Evolutionary conservation across 2,797 vertebrate species (phyloP), one percentile per base, ranked within the genome.

Genomic region (Menidia menidia): DNA sequence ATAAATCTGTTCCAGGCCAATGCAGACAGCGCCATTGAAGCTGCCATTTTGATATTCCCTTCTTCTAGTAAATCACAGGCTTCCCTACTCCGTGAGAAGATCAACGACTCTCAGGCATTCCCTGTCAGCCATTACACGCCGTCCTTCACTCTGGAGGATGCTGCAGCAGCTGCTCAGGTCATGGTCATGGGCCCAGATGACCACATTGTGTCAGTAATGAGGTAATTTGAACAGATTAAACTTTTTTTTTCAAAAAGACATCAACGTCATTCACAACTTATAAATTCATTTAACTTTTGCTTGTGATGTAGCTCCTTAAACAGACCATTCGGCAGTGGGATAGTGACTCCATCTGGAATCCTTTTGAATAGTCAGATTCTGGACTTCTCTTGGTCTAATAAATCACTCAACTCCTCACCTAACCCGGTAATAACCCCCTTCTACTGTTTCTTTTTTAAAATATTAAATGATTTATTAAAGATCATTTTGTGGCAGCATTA

Each of bases 321-420:
- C 89, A 96, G 92, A 81, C 97, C 97, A 1, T 99, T 99, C 78
- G 98, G 98, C 75, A 99, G 98, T 43, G 91, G 96, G 60, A 97
- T 99, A 67, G 88, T 99, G 82, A 99, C 96, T 11, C 85, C 95
- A 15, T 98, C 97, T 4, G 98, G 98, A 77, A 94, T 99, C 74
- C 95, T 99, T 54, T 91, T 99, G 35, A 99, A 99, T 87, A 99
- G 98, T 85, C 97, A 99, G 89, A 97, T 99, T 89, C 85, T 98
- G 88, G 97, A 96, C 87, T 99, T 99, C 88, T 98, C 96, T 60
- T 98, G 97, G 97, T 92, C 94, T 32, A 98, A 98, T 82, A 96
- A 95, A 91, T 96, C 95, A 13, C 80, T 69, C 16, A 93, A 82
- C 78, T 79, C 89, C 54, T 89, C 66, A 63, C 88, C 62, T 68